Evolutionary conservation across 2,113 vertebrate genomes (phyloP), one percentile per base, ranked within the genome.

Genomic region (Silurus meridionalis): DNA sequence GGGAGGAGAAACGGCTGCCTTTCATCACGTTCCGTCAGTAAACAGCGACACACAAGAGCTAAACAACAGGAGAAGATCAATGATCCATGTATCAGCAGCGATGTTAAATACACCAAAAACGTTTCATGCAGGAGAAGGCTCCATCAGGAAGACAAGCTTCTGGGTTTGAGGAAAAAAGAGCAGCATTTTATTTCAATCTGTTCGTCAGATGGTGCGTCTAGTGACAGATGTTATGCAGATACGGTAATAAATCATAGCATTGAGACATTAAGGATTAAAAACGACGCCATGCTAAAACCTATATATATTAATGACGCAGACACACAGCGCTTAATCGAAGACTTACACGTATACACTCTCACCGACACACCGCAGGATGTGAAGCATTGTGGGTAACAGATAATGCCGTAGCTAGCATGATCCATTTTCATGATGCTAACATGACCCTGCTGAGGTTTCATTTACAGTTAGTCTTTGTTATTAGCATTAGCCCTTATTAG

Each of bases 21-120:
- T 60, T 72, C 67, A 81, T 72, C 78, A 55, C 9, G 6, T 50
- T 21, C 63, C 9, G 14, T 61, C 74, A 80, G 63, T 37, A 21
- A 63, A 23, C 74, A 46, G 8, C 28, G n/a, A 74, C 8, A 2
- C 6, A 63, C 28, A 61, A 67, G 53, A 19, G 11, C 28, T 25
- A 78, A 77, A 78, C 48, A 64, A 66, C 25, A 69, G 55, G n/a
- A 37, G 53, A 55, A 71, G 74, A 83, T 83, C 28, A 83, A 90
- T 88, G 78, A 81, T 53, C 81, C 60, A 85, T 60, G 19, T 46
- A 64, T 52, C 81, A 61, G 60, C 52, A 21, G 79, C 37, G 37
- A 80, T 80, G 80, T 48, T 87, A 85, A 80, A 72, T 85, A 82
- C 53, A 2, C 55, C 64, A 88, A 90, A 87, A 82, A 87, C 63